Evolutionary conservation across 2,888 invertebrate species (phyloP).

Genomic region (Lasioglossum marginatum): DNA sequence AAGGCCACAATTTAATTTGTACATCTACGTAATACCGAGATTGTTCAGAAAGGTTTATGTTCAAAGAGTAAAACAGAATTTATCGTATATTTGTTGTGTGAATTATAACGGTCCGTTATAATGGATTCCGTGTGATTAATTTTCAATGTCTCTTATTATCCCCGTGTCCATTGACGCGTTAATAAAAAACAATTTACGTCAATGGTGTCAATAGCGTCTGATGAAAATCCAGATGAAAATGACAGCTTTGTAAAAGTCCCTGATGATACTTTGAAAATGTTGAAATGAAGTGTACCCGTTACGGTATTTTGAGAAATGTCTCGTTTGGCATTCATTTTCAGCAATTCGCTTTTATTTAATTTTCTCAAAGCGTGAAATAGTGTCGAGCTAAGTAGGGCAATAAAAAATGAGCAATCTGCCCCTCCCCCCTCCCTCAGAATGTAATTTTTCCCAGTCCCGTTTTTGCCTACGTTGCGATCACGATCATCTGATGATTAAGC

Average conservation of each 20-base stretch:
- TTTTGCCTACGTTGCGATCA: slow-evolving; percentile 3
- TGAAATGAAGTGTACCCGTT: not conserved
- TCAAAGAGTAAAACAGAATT: not conserved
- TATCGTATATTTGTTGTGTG: too few species aligned
- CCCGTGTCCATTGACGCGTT: not conserved
- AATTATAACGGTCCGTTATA: not conserved
- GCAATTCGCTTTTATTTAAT: not conserved
- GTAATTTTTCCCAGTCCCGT: not conserved
- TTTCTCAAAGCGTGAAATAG: not conserved
- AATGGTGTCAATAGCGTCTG: too few species aligned
- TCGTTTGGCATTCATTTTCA: not conserved
- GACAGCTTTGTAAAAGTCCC: not conserved
- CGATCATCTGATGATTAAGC: slow-evolving; percentile 26
- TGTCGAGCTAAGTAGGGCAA: not conserved
- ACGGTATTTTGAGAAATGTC: not conserved
- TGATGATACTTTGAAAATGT: not conserved
- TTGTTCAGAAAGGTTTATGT: not conserved
- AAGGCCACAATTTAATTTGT: not conserved
- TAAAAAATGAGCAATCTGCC: not conserved
- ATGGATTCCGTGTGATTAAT: not conserved
- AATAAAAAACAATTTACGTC: not conserved
- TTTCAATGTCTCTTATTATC: not conserved
- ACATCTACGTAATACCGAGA: not conserved
- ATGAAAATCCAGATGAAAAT: not conserved
- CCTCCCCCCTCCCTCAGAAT: not conserved